A percentile compares a stretch with the other conserved stretches of the same genome.
phyloP scores from a whole-genome alignment of 2,888 invertebrate genomes.

The Sminthurinus aureus region DNA sequence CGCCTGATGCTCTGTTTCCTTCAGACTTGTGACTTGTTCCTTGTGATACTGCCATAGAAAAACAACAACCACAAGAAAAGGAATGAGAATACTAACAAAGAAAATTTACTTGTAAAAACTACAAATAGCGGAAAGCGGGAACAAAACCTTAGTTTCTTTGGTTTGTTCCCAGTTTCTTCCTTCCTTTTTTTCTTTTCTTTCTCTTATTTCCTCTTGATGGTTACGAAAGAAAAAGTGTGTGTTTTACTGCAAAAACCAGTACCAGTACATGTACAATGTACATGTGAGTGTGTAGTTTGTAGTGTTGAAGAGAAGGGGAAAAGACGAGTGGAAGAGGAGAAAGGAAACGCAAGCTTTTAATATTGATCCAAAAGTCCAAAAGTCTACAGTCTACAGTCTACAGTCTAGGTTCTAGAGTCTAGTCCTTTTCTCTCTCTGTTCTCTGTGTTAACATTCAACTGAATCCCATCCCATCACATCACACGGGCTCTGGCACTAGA shows the following conservation, averaged over 20 bases:
- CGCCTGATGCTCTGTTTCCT: too few species aligned
- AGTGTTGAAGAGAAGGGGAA: background rate
- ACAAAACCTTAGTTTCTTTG: too few species aligned
- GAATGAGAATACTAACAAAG: background rate
- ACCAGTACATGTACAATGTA: background rate
- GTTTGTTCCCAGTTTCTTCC: too few species aligned
- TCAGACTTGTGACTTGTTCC: background rate
- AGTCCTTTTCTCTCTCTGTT: background rate
- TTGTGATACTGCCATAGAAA: too few species aligned
- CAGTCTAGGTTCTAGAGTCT: conserved; percentile 24
- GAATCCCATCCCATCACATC: background rate
- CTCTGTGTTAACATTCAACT: background rate
- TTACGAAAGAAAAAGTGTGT: background rate
- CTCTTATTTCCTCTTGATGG: too few species aligned
- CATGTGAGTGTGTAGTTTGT: background rate
- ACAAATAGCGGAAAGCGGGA: background rate
- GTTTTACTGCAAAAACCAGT: background rate
- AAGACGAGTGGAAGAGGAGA: background rate
- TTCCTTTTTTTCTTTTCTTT: too few species aligned
- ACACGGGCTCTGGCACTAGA: background rate
- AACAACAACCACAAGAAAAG: background rate
- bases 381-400: conserved; percentile 19
- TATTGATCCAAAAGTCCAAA: conserved; percentile 35
- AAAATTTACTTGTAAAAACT: background rate
- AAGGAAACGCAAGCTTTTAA: conserved; percentile 32